A percentile compares a stretch with the other conserved stretches of the same genome.
Conservation (phyloP, 2,113 vertebrate genomes). For the Petromus typicus region DNA sequence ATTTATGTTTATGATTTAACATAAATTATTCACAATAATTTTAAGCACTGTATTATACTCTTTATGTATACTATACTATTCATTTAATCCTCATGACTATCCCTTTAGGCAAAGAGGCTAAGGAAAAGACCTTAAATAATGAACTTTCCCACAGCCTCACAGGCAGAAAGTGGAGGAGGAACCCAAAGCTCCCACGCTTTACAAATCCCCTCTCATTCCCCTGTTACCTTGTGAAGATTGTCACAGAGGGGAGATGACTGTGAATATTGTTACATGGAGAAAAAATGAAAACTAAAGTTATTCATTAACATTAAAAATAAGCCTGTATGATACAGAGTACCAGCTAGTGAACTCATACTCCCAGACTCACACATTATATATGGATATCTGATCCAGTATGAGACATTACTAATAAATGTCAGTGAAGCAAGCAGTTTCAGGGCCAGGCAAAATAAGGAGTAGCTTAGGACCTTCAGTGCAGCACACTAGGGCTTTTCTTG, state of each 20-base stretch:
- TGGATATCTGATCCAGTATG: neutral
- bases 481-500: neutral
- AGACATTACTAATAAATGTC: neutral
- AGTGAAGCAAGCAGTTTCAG: neutral
- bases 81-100: neutral
- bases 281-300: neutral
- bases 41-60: neutral
- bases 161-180: neutral
- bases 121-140: conserved; percentile 13
- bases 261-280: neutral
- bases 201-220: neutral
- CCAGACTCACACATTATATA: neutral
- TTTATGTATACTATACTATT: neutral
- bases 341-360: neutral
- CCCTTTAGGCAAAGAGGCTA: neutral
- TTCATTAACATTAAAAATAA: conserved; percentile 1
- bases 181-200: neutral
- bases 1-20: neutral
- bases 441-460: neutral
- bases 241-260: neutral
- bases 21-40: neutral
- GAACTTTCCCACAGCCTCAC: neutral
- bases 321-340: neutral
- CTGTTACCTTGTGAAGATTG: neutral
- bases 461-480: neutral